Evolutionary conservation across 2,113 vertebrate genomes (phyloP), one percentile per base, ranked within the genome.

Genomic region (Phylloscopus trochilus): DNA sequence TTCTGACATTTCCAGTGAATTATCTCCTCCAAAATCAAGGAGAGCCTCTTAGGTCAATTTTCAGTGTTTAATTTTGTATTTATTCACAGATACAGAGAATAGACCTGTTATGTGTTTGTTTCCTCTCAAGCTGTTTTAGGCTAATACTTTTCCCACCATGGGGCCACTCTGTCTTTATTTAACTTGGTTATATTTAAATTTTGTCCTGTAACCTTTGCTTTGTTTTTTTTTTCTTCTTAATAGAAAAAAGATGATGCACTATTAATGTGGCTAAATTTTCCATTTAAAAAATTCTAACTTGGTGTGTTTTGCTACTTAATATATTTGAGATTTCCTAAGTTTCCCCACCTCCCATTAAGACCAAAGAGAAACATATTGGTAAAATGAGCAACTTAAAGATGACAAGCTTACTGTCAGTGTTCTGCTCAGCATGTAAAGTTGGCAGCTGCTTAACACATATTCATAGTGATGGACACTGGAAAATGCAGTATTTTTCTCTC

Each of bases 201-300:
- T 82, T 83, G 22, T 72, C 76, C 80, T 76, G 46, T 80, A 97
- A 92, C 88, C 59, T 93, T 93, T 87, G 63, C 28, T 64, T 75
- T 83, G 89, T 78, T 92, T 94, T 86, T 89, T 83, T 41, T 41
- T 39, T 39, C 37, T 39, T 44, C 60, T 81, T 93, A 94, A 96
- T 89, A 92, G 86, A 90, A 94, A 95, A 96, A 94, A 82, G 44
- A 94, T 94, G 73, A 75, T 87, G 51, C 41, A 35, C 59, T 89
- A 90, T 72, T 89, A 96, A 92, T 89, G 89, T 93, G 72, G 64
- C 52, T 81, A 91, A 87, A 73, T 94, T 96, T 95, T 96, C 93
- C 93, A 90, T 58, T 93, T 75, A 87, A 96, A 94, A 23, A 68
- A 69, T 87, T 93, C 33, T 79, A 87, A 87, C 60, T 89, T 89